Base-by-base conservation (phyloP, 2,888 invertebrate species). In the Philopedon plagiatum region DNA sequence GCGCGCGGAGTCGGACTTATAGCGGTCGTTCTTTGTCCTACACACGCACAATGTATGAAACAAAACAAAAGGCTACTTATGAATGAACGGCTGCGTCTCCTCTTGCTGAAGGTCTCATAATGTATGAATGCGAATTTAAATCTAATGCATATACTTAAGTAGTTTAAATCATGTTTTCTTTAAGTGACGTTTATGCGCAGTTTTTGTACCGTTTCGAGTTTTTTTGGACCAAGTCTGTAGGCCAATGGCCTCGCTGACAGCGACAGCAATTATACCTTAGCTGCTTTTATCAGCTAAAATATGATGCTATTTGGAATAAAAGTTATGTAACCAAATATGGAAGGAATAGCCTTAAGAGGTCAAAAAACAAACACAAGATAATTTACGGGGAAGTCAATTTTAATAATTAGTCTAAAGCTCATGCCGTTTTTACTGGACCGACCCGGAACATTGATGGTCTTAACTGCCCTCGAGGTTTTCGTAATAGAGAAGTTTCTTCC, bases 341-440 rank as follows among this genome's bases (percentile, higher is more conserved):
- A 54, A 54, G 5, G 4, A 29, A 29, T 15, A 54, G 51, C 51
- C 29, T 54, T 29, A 29, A 23, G 51, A 29, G 5, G 18, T 54
- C 29, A 54, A 26, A 54, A 54, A 29, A 15, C 29, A 54, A 29
- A 51, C 51, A 26, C 26, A 1, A 54, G 29, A n/a, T 54, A 54
- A 54, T 54, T 54, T 29, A 54, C 51, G 51, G 29, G 51, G 51
- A 54, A 54, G 51, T 54, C 29, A 15, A 29, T 7, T 18, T 54
- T 54, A 29, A 51, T 51, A 51, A 29, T 51, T 13, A 29, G 51
- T 51, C 29, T 29, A 13, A 54, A 54, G 51, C 2, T 29, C 9
- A 15, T 26, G 51, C 51, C 9, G 8, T 29, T 54, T 54, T 54
- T 49, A 21, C n/a, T 13, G 8, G 11, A n/a, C 13, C 29, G 51